Conservation (phyloP, 2,113 vertebrate species). For the Prionailurus bengalensis region DNA sequence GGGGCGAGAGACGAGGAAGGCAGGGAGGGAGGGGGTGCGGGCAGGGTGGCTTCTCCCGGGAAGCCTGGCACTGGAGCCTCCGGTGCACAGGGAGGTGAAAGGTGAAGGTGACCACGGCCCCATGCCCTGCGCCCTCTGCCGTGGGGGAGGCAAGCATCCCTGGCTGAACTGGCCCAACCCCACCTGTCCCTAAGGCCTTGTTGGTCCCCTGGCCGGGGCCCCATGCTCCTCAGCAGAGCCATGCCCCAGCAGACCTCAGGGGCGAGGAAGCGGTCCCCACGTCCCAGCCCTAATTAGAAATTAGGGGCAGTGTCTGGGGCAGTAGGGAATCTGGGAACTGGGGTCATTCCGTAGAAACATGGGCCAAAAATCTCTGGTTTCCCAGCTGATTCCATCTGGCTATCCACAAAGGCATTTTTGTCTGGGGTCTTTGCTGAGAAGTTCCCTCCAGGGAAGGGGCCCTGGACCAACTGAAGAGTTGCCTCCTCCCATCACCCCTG, state of each 20-base stretch:
- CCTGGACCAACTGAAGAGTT: accelerated
- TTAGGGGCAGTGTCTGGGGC: accelerated
- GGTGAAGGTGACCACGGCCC: accelerated
- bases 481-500: not conserved
- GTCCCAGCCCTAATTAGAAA: not conserved
- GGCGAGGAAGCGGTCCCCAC: not conserved
- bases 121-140: not conserved
- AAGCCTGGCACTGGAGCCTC: not conserved
- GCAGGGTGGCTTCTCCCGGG: not conserved
- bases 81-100: not conserved
- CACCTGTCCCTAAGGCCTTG: not conserved
- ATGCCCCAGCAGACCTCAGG: not conserved
- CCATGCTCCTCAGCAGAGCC: not conserved
- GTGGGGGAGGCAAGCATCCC: not conserved
- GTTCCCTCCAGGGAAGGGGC: not conserved
- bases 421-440: not conserved
- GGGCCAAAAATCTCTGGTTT: not conserved
- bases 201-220: no score
- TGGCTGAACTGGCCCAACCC: accelerated
- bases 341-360: not conserved
- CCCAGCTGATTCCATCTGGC: not conserved
- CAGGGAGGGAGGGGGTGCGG: no score
- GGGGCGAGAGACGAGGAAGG: not conserved
- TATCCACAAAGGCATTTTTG: not conserved
- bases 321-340: not conserved